Base-by-base conservation (phyloP, 2,113 vertebrate genomes). In the Saguinus imperator region DNA sequence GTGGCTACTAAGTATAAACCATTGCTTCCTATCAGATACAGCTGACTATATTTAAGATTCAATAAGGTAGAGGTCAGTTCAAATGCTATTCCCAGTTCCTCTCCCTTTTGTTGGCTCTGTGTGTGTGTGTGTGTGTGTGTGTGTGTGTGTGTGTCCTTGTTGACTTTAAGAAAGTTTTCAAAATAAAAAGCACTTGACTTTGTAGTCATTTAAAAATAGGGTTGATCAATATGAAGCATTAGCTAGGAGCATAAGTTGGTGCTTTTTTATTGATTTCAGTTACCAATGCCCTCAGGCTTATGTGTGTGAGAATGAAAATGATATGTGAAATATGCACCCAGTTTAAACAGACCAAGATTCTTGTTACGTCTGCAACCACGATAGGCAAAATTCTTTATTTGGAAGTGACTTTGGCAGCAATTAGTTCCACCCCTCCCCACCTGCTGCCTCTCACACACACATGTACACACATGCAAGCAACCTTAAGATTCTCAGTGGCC, bases 161-260 rank as follows among this genome's bases (percentile, higher is more conserved):
- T 97, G 97, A 87, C 73, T 97, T 92, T 93, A 91, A 91, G 50
- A 96, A 98, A 96, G 88, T 97, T 97, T 97, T 93, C 93, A 86
- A 97, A 98, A 94, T 97, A 88, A 94, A 97, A 97, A 96, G 52
- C 89, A 97, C 94, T 97, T 97, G 96, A 97, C 94, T 97, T 97
- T 98, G 77, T 94, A 95, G 89, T 98, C 96, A 77, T 98, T 98
- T 98, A 94, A 98, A 98, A 98, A 98, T 98, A 98, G 96, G 82
- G 61, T 77, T 94, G 75, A 98, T 98, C 98, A 92, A 97, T 99
- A 73, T 43, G 87, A 90, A 91, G 95, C n/a, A 75, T 90, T 94
- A 98, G 86, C 61, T 64, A 93, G 94, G 85, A 98, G 81, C 76
- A 92, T 87, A 94, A 94, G 68, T 94, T 90, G 94, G 94, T 91